Percentiles rank a stretch among this genome's conserved stretches.
These are phyloP conservation scores for Puffinus mauretanicus DNA, from an alignment of 2,113 vertebrate genomes.

Conservation along the genomic window DNA sequence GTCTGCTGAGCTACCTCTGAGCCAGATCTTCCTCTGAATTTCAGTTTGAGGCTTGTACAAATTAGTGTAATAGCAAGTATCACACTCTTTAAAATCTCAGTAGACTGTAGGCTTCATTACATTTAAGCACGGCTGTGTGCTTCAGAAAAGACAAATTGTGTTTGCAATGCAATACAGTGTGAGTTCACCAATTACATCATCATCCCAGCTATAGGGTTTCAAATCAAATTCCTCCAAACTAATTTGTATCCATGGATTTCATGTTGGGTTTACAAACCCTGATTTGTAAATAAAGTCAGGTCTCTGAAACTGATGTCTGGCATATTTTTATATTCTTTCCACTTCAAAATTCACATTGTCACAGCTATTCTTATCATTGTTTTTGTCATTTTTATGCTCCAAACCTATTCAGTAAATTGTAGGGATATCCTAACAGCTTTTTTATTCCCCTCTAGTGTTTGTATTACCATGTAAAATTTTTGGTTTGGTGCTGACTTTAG, in stretches of 20 bases:
- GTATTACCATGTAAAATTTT: background rate
- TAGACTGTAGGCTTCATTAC: background rate
- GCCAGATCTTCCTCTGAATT: constrained; percentile 13
- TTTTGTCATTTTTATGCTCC: background rate
- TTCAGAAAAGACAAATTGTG: background rate
- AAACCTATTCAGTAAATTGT: background rate
- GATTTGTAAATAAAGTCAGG: background rate
- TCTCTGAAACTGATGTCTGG: background rate
- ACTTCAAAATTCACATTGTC: background rate
- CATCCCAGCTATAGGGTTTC: background rate
- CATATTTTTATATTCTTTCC: background rate
- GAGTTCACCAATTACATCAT: background rate
- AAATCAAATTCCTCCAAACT: constrained; percentile 1
- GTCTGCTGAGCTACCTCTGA: background rate
- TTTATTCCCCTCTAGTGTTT: background rate
- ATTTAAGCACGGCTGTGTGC: background rate
- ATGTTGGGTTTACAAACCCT: background rate
- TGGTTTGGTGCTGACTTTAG: background rate
- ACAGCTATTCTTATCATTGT: background rate
- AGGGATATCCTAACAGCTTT: background rate
- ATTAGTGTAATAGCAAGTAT: background rate
- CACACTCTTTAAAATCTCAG: background rate
- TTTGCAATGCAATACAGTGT: background rate
- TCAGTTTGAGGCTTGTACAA: background rate
- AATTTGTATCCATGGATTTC: constrained; percentile 40